Evolutionary conservation across 2,888 invertebrate species (phyloP).

Genomic region (Camponotus fellah): DNA sequence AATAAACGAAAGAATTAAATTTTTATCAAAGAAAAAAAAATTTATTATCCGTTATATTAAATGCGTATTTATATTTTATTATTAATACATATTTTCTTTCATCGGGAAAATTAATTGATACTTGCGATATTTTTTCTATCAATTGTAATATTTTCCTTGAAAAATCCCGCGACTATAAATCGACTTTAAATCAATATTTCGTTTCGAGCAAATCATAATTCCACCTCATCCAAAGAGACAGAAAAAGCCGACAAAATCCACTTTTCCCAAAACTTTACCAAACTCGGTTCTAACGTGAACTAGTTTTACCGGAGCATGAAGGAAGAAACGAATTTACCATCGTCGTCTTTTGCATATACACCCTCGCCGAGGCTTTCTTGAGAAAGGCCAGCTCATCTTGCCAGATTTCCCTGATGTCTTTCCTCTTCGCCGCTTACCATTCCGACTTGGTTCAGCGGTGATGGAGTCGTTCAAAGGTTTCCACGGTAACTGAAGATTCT

Average conservation of each 20-base stretch:
- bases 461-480: conserved; percentile 65
- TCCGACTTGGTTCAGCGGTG: conserved; percentile 62
- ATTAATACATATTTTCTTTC: background rate
- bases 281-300: conserved; percentile 50
- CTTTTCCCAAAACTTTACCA: conserved; percentile 42
- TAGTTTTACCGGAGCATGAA: conserved; percentile 52
- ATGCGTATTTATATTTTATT: background rate
- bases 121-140: background rate
- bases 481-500: conserved; percentile 61
- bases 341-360: conserved; percentile 48
- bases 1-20: background rate
- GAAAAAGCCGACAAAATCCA: conserved; percentile 42
- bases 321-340: conserved; percentile 52
- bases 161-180: background rate
- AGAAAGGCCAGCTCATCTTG: conserved; percentile 68
- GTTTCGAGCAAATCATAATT: conserved; percentile 26
- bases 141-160: background rate
- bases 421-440: conserved; percentile 64
- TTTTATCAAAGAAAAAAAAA: background rate
- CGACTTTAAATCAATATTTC: conserved; percentile 25
- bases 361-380: conserved; percentile 34
- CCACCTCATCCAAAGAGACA: background rate
- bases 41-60: no score
- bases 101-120: background rate
- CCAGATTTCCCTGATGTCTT: conserved; percentile 79